phyloP scores from a whole-genome alignment of 2,888 invertebrate genomes.

The Melikaiella ostensackeni region DNA sequence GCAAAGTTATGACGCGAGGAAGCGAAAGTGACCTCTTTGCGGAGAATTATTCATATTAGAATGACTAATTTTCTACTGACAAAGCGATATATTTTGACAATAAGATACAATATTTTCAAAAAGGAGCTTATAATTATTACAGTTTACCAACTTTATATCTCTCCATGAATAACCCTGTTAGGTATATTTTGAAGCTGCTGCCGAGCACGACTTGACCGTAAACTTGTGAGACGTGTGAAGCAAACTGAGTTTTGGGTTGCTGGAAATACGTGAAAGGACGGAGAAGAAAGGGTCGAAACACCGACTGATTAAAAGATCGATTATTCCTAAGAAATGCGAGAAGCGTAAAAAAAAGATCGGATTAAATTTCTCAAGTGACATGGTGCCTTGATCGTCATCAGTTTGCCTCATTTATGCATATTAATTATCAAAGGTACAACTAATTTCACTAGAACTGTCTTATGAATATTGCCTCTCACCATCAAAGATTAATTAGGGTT shows the following conservation, averaged over 20 bases:
- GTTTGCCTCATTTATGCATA: background rate
- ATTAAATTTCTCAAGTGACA: conserved; percentile 23
- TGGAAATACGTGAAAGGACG: conserved; percentile 8
- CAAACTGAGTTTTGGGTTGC: conserved; percentile 2
- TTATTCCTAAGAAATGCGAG: conserved; percentile 21
- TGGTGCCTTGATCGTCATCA: background rate
- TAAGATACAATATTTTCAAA: too few species aligned
- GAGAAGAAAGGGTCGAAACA: conserved; percentile 13
- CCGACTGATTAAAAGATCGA: conserved; percentile 22
- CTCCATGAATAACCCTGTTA: conserved; percentile 5
- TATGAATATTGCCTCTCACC: background rate
- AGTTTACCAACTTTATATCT: background rate
- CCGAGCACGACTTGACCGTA: conserved; percentile 24
- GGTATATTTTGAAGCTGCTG: background rate
- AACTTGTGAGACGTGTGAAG: conserved; percentile 27
- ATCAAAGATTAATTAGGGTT: conserved; percentile 11
- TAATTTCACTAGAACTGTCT: conserved; percentile 15
- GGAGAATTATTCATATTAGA: too few species aligned
- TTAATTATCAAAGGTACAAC: conserved; percentile 16
- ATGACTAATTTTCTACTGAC: too few species aligned
- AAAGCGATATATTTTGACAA: too few species aligned
- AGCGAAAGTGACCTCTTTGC: too few species aligned
- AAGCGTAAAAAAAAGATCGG: background rate
- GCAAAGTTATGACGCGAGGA: too few species aligned
- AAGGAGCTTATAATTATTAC: background rate